A percentile compares a stretch with the other conserved stretches of the same genome.
phyloP scores from a whole-genome alignment of 2,113 vertebrate genomes.

The Nycticebus coucang region DNA sequence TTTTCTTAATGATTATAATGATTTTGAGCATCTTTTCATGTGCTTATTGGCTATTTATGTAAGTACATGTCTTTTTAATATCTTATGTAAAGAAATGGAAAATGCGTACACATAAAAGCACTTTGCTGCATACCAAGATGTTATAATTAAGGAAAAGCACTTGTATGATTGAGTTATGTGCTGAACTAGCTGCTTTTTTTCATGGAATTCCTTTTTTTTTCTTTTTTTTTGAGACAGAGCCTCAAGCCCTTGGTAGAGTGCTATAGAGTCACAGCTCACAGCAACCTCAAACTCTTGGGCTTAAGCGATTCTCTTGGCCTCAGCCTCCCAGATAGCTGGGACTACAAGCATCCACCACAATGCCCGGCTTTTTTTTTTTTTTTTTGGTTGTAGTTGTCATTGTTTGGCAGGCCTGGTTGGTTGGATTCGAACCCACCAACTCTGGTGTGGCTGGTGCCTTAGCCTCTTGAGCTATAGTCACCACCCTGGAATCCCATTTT shows the following conservation, averaged over 20 bases:
- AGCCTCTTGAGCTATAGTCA: too few species aligned
- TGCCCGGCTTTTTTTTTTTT: too few species aligned
- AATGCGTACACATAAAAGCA: not conserved
- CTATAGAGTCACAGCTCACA: too few species aligned
- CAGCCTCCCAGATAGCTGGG: too few species aligned
- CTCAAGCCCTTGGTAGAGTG: too few species aligned
- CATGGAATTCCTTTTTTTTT: conserved; percentile 12
- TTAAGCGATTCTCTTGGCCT: too few species aligned
- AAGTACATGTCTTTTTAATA: not conserved
- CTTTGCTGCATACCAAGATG: not conserved
- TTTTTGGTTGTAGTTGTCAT: too few species aligned
- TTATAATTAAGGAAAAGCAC: not conserved
- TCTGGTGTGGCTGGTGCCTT: too few species aligned
- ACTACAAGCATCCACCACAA: too few species aligned
- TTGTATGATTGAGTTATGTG: not conserved
- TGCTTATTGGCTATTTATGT: conserved; percentile 1
- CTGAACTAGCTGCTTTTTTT: not conserved
- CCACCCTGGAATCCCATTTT: not conserved
- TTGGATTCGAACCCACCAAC: too few species aligned
- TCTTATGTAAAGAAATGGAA: not conserved
- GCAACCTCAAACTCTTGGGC: too few species aligned
- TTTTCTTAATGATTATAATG: conserved; percentile 13
- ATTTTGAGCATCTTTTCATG: conserved; percentile 20
- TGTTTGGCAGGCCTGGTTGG: too few species aligned
- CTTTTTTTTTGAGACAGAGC: not conserved